Conservation (phyloP, 2,797 vertebrate species). For the Lacerta bilineata region DNA sequence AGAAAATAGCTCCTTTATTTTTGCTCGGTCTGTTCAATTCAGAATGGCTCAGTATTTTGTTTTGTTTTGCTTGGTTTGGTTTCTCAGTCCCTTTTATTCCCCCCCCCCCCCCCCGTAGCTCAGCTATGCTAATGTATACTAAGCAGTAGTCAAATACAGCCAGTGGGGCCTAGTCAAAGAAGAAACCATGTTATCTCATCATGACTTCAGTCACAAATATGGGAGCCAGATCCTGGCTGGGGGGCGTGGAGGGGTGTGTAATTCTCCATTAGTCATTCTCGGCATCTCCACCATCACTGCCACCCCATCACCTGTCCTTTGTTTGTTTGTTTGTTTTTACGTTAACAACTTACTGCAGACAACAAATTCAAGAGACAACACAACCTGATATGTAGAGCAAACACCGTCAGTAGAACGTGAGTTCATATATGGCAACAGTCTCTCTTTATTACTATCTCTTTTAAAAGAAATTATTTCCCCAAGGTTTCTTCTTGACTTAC, state of each 20-base stretch:
- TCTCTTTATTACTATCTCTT: conserved; percentile 80
- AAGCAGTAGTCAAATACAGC: conserved; percentile 65
- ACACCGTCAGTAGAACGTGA: conserved; percentile 89
- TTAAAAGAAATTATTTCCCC: conserved; percentile 44
- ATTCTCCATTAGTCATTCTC: conserved; percentile 68
- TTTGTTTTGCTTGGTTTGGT: conserved; percentile 46
- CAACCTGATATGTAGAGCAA: conserved; percentile 94
- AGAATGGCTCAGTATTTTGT: conserved; percentile 50
- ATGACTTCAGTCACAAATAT: conserved; percentile 68
- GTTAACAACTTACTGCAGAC: conserved; percentile 84
- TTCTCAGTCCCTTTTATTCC: conserved; percentile 36
- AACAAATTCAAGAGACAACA: conserved; percentile 91
- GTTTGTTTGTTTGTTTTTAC: conserved; percentile 59
- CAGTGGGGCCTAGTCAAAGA: conserved; percentile 63
- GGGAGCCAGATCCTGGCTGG: conserved; percentile 74
- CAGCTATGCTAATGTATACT: conserved; percentile 70
- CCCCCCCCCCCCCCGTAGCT: conserved; percentile 61
- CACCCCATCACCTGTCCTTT: conserved; percentile 61
- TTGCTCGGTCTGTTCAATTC: conserved; percentile 62
- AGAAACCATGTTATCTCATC: conserved; percentile 60
- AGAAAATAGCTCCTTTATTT: conserved; percentile 73
- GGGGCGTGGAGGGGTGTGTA: conserved; percentile 35
- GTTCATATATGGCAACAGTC: conserved; percentile 89
- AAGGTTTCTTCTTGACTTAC: conserved; percentile 80
- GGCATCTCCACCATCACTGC: conserved; percentile 59